Percentiles rank a stretch among this genome's conserved stretches.
These are phyloP conservation scores for Sebastes variabilis DNA, from an alignment of 2,797 vertebrate species.

Conservation along the genomic window DNA sequence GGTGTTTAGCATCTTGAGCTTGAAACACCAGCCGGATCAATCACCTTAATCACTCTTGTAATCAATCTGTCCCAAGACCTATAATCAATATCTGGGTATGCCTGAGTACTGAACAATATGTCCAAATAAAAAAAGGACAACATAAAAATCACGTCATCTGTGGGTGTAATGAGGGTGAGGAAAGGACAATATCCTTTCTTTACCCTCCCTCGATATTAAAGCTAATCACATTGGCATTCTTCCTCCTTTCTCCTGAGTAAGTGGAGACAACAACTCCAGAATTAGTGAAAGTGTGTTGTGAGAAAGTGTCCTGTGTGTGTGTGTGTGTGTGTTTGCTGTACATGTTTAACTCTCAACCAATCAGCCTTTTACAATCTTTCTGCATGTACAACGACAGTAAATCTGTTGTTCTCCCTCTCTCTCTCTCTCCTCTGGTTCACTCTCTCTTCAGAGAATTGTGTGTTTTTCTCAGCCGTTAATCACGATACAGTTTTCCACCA, in stretches of 20 bases:
- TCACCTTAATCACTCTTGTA: constrained; percentile 5
- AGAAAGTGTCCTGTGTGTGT: not conserved
- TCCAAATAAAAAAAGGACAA: not conserved
- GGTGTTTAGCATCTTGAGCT: not conserved
- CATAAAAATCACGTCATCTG: not conserved
- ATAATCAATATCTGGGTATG: constrained; percentile 6
- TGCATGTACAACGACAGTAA: not conserved
- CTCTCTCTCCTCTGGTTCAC: not conserved
- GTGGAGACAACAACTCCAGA: constrained; percentile 26
- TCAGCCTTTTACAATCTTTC: not conserved
- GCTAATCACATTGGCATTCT: constrained; percentile 42
- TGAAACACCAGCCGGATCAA: not conserved
- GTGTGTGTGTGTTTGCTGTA: not conserved
- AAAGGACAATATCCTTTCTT: constrained; percentile 1
- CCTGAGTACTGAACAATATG: not conserved
- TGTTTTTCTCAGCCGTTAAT: constrained; percentile 1
- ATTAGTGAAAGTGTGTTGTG: constrained; percentile 16
- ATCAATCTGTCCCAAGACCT: constrained; percentile 6
- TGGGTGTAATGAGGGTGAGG: not conserved
- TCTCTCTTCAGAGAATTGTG: not conserved
- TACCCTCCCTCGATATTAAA: not conserved
- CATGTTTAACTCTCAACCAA: constrained; percentile 10
- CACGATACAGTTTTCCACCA: constrained; percentile 13
- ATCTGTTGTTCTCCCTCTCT: not conserved
- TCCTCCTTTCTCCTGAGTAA: constrained; percentile 16